Conservation (phyloP, 2,113 vertebrate genomes). For the Columbina picui region DNA sequence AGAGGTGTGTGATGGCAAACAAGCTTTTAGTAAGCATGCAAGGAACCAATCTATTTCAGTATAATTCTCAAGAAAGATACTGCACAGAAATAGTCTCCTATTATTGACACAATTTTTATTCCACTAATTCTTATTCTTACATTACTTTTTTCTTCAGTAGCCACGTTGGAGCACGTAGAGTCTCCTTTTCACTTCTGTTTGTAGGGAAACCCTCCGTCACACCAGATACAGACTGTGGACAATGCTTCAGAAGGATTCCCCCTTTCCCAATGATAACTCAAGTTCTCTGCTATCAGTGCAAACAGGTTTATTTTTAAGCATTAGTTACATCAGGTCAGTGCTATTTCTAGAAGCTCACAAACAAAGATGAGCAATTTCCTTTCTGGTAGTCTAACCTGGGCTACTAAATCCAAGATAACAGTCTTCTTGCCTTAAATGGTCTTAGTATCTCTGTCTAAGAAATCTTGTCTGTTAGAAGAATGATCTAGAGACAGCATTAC, state of each 20-base stretch:
- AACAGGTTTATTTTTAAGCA: slow-evolving; percentile 46
- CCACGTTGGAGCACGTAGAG: not conserved
- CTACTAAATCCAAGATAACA: slow-evolving; percentile 39
- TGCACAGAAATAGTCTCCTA: not conserved
- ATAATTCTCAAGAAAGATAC: not conserved
- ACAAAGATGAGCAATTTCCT: slow-evolving; percentile 29
- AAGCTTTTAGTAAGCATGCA: not conserved
- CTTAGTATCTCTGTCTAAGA: not conserved
- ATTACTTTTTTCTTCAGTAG: not conserved
- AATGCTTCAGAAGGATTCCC: not conserved
- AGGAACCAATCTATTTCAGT: not conserved
- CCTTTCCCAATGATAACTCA: not conserved
- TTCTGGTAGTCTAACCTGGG: slow-evolving; percentile 26
- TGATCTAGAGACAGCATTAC: not conserved
- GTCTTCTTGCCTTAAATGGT: slow-evolving; percentile 15
- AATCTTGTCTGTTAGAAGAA: not conserved
- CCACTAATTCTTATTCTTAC: not conserved
- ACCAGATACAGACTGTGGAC: not conserved
- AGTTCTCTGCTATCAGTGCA: not conserved
- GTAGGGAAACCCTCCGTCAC: not conserved
- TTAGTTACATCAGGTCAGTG: not conserved
- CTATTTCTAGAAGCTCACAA: slow-evolving; percentile 45
- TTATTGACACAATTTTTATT: not conserved
- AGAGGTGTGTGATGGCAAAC: not conserved
- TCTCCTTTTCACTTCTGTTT: not conserved